A percentile compares a stretch with the other conserved stretches of the same genome.
Evolutionary conservation across 2,113 vertebrate species (phyloP).

Genomic region (Amphiprion ocellaris): DNA sequence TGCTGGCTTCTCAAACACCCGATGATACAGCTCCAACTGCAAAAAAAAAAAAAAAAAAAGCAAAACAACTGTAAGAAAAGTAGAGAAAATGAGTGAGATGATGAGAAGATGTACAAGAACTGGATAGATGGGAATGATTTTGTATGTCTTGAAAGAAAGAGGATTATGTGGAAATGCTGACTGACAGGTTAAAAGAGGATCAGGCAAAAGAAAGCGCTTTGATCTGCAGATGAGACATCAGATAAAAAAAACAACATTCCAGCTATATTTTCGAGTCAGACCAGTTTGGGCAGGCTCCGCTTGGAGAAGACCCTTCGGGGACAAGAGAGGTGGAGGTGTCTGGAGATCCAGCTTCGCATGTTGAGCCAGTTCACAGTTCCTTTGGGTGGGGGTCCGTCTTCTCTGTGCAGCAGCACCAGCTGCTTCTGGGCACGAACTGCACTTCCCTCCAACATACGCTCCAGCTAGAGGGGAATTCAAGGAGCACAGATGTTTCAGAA

Average conservation of each 20-base stretch:
- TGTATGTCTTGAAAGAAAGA: background rate
- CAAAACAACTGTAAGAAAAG: slow-evolving; percentile 2
- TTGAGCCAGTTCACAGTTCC: slow-evolving; percentile 96
- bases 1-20: slow-evolving; percentile 89
- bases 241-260: background rate
- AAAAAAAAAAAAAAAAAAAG: background rate
- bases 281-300: slow-evolving; percentile 92
- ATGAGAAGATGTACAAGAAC: background rate
- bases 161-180: background rate
- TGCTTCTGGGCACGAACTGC: slow-evolving; percentile 96
- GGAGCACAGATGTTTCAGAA: slow-evolving; percentile 34
- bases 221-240: slow-evolving; percentile 11
- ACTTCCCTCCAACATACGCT: slow-evolving; percentile 93
- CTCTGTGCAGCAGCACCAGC: slow-evolving; percentile 91
- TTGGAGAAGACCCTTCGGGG: slow-evolving; percentile 93
- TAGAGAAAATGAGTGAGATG: background rate
- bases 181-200: background rate
- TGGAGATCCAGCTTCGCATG: slow-evolving; percentile 96
- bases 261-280: slow-evolving; percentile 56
- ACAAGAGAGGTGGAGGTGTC: slow-evolving; percentile 93
- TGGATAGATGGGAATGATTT: background rate
- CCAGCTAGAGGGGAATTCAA: slow-evolving; percentile 84
- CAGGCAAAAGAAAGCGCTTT: background rate
- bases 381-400: slow-evolving; percentile 90
- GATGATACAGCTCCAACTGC: slow-evolving; percentile 93